Evolutionary conservation across 2,113 vertebrate species (phyloP).

Genomic region (Illadopsis cleaveri): DNA sequence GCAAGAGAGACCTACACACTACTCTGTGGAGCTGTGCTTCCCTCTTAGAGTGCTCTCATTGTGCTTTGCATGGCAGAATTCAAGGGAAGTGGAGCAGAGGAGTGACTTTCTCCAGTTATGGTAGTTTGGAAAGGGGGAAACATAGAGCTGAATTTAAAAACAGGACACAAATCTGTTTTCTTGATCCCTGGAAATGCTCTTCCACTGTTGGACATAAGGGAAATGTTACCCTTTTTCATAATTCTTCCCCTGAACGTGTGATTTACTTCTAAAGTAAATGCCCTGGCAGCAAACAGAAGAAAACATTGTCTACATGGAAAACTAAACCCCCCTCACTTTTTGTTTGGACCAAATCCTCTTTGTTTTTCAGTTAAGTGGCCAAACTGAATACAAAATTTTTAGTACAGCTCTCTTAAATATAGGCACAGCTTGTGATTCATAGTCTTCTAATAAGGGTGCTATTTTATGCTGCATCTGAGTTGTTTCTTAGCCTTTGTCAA

Average conservation of each 20-base stretch:
- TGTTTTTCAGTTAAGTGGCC: conserved; percentile 19
- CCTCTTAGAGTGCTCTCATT: background rate
- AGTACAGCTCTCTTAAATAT: background rate
- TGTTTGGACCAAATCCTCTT: conserved; percentile 23
- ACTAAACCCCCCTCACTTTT: background rate
- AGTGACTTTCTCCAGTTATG: background rate
- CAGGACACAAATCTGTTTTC: background rate
- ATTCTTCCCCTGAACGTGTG: background rate
- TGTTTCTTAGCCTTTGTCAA: conserved; percentile 28
- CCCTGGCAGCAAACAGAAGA: background rate
- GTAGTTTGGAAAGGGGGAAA: background rate
- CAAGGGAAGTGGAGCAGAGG: background rate
- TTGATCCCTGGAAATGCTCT: background rate
- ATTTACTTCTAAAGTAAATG: conserved; percentile 9
- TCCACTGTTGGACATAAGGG: background rate
- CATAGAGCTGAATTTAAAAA: background rate
- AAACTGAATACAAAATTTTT: conserved; percentile 7
- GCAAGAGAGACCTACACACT: background rate
- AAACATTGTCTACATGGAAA: conserved; percentile 9
- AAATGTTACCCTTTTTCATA: background rate
- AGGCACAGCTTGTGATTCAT: background rate
- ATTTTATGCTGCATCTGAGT: background rate
- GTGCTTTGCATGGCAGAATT: background rate
- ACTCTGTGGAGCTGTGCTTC: background rate
- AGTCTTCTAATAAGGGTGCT: conserved; percentile 2